These are phyloP conservation scores for Poecilobothrus nobilitatus DNA, from an alignment of 2,888 invertebrate genomes.

Conservation along the genomic window DNA sequence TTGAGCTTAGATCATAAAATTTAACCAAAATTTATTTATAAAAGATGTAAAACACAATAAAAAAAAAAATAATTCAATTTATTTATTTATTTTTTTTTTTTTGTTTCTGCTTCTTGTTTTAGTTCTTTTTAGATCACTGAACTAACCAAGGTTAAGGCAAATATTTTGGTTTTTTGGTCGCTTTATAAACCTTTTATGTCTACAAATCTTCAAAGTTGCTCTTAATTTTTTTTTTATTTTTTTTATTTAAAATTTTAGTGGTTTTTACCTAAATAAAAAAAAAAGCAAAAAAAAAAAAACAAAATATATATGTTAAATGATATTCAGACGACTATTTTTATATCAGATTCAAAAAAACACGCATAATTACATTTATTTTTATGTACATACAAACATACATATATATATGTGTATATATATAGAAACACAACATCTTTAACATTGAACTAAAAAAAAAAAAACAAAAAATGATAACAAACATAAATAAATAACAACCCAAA, in stretches of 20 bases:
- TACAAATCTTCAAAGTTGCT: background rate
- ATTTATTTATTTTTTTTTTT: no score
- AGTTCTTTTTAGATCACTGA: background rate
- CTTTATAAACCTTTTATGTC: background rate
- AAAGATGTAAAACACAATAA: no score
- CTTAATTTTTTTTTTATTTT: background rate
- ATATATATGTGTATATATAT: background rate
- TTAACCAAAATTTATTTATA: no score
- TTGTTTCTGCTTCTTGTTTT: no score
- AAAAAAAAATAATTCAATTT: no score
- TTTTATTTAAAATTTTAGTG: background rate
- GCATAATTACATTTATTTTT: background rate
- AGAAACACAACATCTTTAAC: background rate
- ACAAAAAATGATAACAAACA: no score
- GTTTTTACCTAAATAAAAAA: background rate
- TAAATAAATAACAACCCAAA: background rate
- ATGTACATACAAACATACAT: background rate
- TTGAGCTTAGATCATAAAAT: no score
- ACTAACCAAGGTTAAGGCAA: slow-evolving; percentile 3
- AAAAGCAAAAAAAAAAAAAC: no score
- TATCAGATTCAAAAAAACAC: background rate
- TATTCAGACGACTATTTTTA: background rate
- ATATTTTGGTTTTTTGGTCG: background rate
- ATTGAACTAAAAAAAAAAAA: background rate
- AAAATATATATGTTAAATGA: background rate